Evolutionary conservation across 2,797 vertebrate genomes (phyloP).

Genomic region (Anisognathus igniventris): DNA sequence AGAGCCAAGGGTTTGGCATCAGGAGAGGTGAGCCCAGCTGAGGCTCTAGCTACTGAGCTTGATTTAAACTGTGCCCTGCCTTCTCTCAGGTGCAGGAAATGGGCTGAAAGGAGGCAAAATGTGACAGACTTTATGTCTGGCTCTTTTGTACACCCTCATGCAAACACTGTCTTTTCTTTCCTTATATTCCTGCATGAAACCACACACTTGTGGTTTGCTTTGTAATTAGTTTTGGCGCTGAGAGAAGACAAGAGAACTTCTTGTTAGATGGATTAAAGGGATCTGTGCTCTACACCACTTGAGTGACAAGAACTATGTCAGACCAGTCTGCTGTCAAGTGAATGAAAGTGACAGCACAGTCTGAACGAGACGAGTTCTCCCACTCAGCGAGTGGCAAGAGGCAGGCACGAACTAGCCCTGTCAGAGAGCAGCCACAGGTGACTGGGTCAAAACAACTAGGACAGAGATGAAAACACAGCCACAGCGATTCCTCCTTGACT

Average conservation of each 20-base stretch:
- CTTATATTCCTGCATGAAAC: neutral
- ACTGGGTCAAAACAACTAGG: conserved; percentile 17
- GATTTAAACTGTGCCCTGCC: neutral
- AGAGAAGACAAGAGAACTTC: conserved; percentile 45
- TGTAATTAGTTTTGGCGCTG: conserved; percentile 43
- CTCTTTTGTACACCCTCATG: neutral
- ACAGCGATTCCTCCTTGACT: neutral
- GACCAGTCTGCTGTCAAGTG: neutral
- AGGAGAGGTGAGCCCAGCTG: neutral
- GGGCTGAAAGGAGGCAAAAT: neutral
- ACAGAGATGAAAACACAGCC: conserved; percentile 50
- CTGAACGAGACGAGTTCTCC: neutral
- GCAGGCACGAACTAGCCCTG: conserved; percentile 76
- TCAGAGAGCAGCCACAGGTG: conserved; percentile 69
- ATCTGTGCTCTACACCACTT: neutral
- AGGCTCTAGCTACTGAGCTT: neutral
- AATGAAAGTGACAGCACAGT: neutral
- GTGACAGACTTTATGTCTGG: neutral
- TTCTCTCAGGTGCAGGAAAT: neutral
- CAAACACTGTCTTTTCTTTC: neutral
- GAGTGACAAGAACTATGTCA: conserved; percentile 36
- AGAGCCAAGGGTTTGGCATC: neutral
- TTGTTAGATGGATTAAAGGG: conserved; percentile 50
- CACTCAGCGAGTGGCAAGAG: conserved; percentile 45
- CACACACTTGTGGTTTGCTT: conserved; percentile 35